A percentile compares a stretch with the other conserved stretches of the same genome.
Conservation (phyloP, 2,113 vertebrate species). For the Australoheros scitulus region DNA sequence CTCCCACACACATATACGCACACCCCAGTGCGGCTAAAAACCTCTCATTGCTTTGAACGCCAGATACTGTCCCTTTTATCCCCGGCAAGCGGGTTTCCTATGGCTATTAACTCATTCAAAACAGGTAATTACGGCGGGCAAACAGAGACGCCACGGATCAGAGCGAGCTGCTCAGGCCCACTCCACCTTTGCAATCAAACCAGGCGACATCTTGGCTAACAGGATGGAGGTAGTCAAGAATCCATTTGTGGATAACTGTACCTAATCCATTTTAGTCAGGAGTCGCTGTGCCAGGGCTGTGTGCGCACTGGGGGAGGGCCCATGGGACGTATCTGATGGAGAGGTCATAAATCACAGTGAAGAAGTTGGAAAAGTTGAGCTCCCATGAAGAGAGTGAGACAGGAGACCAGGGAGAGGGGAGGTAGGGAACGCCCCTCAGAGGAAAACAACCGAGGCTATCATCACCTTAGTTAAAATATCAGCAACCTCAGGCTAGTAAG, state of each 20-base stretch:
- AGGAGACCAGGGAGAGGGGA: conserved; percentile 24
- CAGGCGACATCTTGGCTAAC: conserved; percentile 24
- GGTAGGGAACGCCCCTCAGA: conserved; percentile 33
- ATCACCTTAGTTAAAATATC: conserved; percentile 74
- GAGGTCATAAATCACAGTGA: conserved; percentile 74
- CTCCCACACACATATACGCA: conserved; percentile 66
- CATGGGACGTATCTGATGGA: conserved; percentile 68
- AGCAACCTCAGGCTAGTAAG: conserved; percentile 49
- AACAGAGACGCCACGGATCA: conserved; percentile 58
- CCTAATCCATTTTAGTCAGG: conserved; percentile 76
- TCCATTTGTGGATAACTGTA: conserved; percentile 79
- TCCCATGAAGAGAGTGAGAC: conserved; percentile 56
- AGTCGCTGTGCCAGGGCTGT: conserved; percentile 55
- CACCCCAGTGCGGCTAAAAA: conserved; percentile 65
- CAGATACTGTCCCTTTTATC: conserved; percentile 77
- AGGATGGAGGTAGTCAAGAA: conserved; percentile 60
- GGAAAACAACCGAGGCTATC: conserved; percentile 67
- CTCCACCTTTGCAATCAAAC: conserved; percentile 73
- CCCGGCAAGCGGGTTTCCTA: conserved; percentile 69
- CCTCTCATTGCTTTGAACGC: conserved; percentile 74
- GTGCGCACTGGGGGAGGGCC: conserved; percentile 40
- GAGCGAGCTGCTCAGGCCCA: conserved; percentile 50
- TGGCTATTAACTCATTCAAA: conserved; percentile 79
- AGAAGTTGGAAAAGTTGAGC: conserved; percentile 72
- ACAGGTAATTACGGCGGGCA: conserved; percentile 77